Percentiles rank a stretch among this genome's conserved stretches.
phyloP scores from a whole-genome alignment of 2,888 invertebrate species.

The Theodoxus fluviatilis region DNA sequence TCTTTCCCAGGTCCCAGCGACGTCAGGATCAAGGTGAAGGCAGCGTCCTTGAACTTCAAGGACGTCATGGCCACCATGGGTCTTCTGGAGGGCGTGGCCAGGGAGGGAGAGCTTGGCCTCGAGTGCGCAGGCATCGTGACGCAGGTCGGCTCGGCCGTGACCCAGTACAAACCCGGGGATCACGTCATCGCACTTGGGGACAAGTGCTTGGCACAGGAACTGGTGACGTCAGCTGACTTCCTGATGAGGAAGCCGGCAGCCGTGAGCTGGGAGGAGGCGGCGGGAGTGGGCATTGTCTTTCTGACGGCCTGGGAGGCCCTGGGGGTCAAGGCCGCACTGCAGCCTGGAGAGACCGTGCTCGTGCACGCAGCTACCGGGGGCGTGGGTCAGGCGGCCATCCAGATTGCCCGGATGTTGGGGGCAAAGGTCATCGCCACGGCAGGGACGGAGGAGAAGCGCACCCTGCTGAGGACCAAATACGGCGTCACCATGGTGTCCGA shows the following conservation, averaged over 20 bases:
- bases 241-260: slow-evolving; percentile 8
- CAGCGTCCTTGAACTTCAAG: slow-evolving; percentile 22
- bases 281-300: neutral
- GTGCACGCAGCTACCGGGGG: slow-evolving; percentile 63
- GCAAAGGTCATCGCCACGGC: slow-evolving; percentile 1
- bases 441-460: slow-evolving; percentile 5
- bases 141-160: neutral
- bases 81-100: neutral
- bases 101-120: neutral
- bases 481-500: slow-evolving; percentile 5
- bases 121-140: slow-evolving; percentile 14
- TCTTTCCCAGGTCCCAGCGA: neutral
- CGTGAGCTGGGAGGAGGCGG: neutral
- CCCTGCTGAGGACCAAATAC: neutral
- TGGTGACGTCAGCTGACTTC: neutral
- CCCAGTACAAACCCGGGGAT: slow-evolving; percentile 1
- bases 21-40: slow-evolving; percentile 13
- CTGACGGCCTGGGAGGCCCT: neutral
- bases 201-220: slow-evolving; percentile 14
- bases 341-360: slow-evolving; percentile 45
- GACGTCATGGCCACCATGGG: slow-evolving; percentile 21
- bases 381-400: slow-evolving; percentile 39
- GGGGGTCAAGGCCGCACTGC: neutral
- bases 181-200: slow-evolving; percentile 13
- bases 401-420: neutral